phyloP scores from a whole-genome alignment of 2,113 vertebrate species.

The Zosterops borbonicus region DNA sequence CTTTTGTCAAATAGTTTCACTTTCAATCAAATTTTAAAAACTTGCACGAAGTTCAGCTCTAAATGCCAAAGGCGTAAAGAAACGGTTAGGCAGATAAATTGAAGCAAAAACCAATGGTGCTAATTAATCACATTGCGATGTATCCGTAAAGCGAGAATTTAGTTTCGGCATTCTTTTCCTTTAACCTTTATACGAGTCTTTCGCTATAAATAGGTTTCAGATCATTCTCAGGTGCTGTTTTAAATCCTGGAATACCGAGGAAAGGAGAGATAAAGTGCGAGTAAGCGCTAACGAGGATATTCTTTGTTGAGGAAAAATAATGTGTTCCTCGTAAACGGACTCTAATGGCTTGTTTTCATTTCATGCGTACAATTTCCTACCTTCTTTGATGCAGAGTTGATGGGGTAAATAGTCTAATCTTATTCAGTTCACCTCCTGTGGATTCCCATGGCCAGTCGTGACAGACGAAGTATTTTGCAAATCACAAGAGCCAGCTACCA shows the following conservation, averaged over 20 bases:
- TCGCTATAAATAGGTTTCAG: background rate
- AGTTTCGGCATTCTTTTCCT: background rate
- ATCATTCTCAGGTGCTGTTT: background rate
- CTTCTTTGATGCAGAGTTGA: conserved; percentile 75
- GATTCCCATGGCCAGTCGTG: conserved; percentile 73
- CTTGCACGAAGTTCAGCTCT: background rate
- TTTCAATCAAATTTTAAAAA: background rate
- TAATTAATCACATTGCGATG: background rate
- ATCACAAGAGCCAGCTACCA: conserved; percentile 65
- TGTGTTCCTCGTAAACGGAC: conserved; percentile 53
- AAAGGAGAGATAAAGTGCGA: background rate
- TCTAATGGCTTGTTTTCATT: conserved; percentile 74
- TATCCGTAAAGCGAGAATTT: background rate
- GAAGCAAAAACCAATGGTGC: background rate
- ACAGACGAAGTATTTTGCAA: conserved; percentile 71
- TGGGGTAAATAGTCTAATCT: conserved; percentile 82
- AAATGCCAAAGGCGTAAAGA: background rate
- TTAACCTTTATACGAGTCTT: background rate
- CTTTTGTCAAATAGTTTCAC: background rate
- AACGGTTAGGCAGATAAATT: background rate
- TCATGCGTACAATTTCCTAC: conserved; percentile 75
- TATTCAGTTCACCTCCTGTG: conserved; percentile 76
- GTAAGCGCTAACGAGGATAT: conserved; percentile 72
- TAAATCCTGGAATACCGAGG: background rate
- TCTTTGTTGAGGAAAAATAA: conserved; percentile 66